Evolutionary conservation across 1,140 invertebrate genomes (phyloP).

Genomic region (Sitophilus oryzae): DNA sequence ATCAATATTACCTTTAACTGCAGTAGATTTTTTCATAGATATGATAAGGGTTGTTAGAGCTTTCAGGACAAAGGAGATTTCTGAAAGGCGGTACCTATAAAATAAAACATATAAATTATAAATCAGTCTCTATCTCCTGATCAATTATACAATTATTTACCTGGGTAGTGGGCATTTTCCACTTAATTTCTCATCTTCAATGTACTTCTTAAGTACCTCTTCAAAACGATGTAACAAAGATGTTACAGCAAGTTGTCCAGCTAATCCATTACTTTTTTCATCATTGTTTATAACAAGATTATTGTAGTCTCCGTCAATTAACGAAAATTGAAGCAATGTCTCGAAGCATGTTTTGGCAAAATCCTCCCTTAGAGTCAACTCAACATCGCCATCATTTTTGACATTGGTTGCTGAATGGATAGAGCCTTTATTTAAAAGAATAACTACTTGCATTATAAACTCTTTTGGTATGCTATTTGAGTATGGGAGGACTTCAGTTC

Average conservation of each 20-base stretch:
- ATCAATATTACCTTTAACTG: conserved; percentile 77
- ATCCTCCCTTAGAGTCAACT: conserved; percentile 81
- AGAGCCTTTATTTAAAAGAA: conserved; percentile 87
- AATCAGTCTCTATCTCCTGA: neutral
- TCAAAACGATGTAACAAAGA: conserved; percentile 87
- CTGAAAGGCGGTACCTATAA: conserved; percentile 80
- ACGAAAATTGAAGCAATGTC: conserved; percentile 89
- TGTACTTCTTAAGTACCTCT: conserved; percentile 84
- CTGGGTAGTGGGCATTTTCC: conserved; percentile 87
- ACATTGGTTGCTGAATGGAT: conserved; percentile 79
- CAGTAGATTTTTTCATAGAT: conserved; percentile 86
- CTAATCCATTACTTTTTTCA: conserved; percentile 55
- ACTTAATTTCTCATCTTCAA: conserved; percentile 79
- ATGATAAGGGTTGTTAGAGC: conserved; percentile 87
- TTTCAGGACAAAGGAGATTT: conserved; percentile 95
- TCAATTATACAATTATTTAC: conserved; percentile 46
- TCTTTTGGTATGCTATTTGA: conserved; percentile 74
- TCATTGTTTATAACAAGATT: conserved; percentile 38
- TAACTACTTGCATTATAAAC: conserved; percentile 81
- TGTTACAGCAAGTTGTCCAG: conserved; percentile 82
- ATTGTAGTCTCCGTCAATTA: conserved; percentile 60
- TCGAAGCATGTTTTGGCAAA: conserved; percentile 96
- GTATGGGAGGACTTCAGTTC: conserved; percentile 80
- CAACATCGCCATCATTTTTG: conserved; percentile 69
- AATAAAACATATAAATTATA: conserved; percentile 8